Evolutionary conservation across 2,888 invertebrate species (phyloP).

Genomic region (Sphaerophoria rueppellii): DNA sequence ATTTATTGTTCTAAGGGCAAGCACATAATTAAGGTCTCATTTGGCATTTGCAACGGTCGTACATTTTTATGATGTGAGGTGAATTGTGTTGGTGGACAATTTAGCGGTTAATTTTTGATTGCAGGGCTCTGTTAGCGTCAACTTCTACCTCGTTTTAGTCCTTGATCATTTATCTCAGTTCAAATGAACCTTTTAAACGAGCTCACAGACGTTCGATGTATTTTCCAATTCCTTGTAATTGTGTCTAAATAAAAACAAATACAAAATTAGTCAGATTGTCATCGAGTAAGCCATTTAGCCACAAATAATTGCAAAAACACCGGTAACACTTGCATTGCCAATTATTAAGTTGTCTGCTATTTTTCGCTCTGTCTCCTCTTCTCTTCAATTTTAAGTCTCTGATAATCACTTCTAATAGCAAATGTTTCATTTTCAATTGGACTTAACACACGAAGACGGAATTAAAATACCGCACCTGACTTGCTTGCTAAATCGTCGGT

Average conservation of each 20-base stretch:
- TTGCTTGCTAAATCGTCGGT: conserved; percentile 28
- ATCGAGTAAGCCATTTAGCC: conserved; percentile 24
- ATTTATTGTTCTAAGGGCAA: conserved; percentile 1
- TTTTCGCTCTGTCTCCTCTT: neutral
- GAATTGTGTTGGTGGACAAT: too few species aligned
- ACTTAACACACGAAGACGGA: conserved; percentile 47
- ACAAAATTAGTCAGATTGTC: conserved; percentile 5
- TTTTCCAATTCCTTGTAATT: conserved; percentile 25
- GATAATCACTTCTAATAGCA: conserved; percentile 41
- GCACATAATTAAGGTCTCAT: neutral
- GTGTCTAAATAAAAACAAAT: neutral
- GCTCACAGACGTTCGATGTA: neutral
- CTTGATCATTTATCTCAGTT: too few species aligned
- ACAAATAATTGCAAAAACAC: conserved; percentile 7
- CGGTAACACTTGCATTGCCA: conserved; percentile 11
- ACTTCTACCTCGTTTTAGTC: too few species aligned
- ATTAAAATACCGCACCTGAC: conserved; percentile 56
- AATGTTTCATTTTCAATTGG: conserved; percentile 43
- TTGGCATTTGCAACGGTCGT: neutral
- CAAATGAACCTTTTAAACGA: neutral
- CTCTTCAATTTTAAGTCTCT: neutral
- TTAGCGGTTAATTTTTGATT: too few species aligned
- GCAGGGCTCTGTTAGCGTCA: too few species aligned
- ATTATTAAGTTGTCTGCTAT: conserved; percentile 20
- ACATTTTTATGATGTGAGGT: too few species aligned